phyloP scores from a whole-genome alignment of 2,113 vertebrate genomes.

The Tamias sibiricus region DNA sequence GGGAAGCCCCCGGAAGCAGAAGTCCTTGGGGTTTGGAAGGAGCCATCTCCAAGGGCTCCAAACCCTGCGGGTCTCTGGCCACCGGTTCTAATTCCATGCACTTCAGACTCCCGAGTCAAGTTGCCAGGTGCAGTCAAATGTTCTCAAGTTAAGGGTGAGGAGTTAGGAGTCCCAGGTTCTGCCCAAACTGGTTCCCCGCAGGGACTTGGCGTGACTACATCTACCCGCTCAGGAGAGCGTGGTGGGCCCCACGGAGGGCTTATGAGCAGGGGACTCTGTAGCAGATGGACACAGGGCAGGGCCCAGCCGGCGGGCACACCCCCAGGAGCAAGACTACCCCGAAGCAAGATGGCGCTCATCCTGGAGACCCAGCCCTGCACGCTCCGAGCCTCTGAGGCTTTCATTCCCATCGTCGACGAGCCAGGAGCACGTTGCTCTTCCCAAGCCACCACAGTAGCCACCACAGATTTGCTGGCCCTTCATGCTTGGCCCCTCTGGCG shows the following conservation, averaged over 20 bases:
- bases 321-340: background rate
- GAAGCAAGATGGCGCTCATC: background rate
- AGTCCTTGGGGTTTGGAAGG: background rate
- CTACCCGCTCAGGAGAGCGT: background rate
- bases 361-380: background rate
- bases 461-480: background rate
- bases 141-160: background rate
- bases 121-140: background rate
- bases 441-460: accelerated
- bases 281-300: background rate
- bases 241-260: too few species aligned
- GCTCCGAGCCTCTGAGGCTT: background rate
- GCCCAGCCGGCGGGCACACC: background rate
- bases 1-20: background rate
- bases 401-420: accelerated
- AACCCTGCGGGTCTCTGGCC: background rate
- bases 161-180: background rate
- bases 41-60: background rate
- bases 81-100: background rate
- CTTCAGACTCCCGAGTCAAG: background rate
- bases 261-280: too few species aligned
- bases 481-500: too few species aligned
- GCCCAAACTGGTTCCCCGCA: background rate
- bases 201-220: background rate
- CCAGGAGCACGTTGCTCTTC: too few species aligned